Evolutionary conservation across 2,113 vertebrate species (phyloP).

Genomic region (Platycercus adscitus): DNA sequence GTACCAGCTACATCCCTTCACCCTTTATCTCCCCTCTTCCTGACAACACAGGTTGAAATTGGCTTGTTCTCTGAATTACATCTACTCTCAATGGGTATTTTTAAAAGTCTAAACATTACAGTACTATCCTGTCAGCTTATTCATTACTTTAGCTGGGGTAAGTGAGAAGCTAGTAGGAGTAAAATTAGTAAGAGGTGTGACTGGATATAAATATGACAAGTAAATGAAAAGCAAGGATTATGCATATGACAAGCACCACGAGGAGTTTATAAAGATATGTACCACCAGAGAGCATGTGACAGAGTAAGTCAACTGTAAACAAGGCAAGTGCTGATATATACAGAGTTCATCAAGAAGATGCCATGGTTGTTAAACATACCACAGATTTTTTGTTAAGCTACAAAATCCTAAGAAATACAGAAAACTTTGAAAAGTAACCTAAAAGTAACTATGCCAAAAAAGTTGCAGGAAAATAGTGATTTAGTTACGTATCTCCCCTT

Average conservation of each 20-base stretch:
- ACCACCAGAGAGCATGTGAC: not conserved
- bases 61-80: not conserved
- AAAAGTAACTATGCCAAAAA: not conserved
- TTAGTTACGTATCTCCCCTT: not conserved
- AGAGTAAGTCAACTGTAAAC: not conserved
- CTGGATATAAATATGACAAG: not conserved
- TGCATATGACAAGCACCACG: not conserved
- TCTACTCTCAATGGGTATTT: not conserved
- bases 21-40: not conserved
- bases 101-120: not conserved
- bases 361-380: not conserved
- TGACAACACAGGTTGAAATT: not conserved
- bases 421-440: not conserved
- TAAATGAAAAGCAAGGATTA: not conserved
- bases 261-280: not conserved
- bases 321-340: not conserved
- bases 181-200: not conserved
- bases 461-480: not conserved
- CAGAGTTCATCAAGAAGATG: not conserved
- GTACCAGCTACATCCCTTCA: not conserved
- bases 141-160: not conserved
- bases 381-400: not conserved
- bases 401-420: not conserved
- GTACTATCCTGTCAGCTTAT: not conserved
- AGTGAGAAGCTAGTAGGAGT: not conserved